Evolutionary conservation across 2,888 invertebrate genomes (phyloP).

Genomic region (Tipula lateralis): DNA sequence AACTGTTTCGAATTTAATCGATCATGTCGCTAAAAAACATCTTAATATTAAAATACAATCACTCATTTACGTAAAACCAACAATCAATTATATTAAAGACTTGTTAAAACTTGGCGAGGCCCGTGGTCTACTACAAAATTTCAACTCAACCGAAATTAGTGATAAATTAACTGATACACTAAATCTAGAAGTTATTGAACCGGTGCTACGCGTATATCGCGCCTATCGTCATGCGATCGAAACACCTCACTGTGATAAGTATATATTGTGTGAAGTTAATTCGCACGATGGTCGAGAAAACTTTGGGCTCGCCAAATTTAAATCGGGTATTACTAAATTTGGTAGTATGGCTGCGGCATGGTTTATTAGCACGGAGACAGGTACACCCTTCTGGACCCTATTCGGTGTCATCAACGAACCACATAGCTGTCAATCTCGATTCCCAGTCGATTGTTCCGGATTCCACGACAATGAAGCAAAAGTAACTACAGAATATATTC

Average conservation of each 20-base stretch:
- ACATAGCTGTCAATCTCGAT: slow-evolving; percentile 56
- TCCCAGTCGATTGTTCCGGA: slow-evolving; percentile 67
- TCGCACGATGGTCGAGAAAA: slow-evolving; percentile 56
- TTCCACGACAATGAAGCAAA: slow-evolving; percentile 78
- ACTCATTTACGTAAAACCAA: slow-evolving; percentile 68
- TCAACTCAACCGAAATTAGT: slow-evolving; percentile 67
- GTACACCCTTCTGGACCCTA: slow-evolving; percentile 72
- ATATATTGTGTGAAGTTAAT: slow-evolving; percentile 74
- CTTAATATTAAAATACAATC: slow-evolving; percentile 68
- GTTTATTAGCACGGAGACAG: slow-evolving; percentile 68
- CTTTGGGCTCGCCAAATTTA: slow-evolving; percentile 60
- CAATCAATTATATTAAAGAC: slow-evolving; percentile 67
- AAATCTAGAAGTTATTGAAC: slow-evolving; percentile 76
- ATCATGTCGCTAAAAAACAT: slow-evolving; percentile 65
- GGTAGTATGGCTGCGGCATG: slow-evolving; percentile 73
- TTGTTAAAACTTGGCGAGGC: slow-evolving; percentile 65
- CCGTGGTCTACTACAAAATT: slow-evolving; percentile 59
- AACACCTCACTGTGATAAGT: slow-evolving; percentile 69
- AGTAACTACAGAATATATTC: slow-evolving; percentile 76
- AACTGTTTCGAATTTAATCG: slow-evolving; percentile 63
- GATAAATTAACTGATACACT: slow-evolving; percentile 73
- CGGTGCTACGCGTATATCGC: slow-evolving; percentile 73
- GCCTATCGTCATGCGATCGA: slow-evolving; percentile 69
- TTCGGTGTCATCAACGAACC: slow-evolving; percentile 70
- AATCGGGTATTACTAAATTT: slow-evolving; percentile 65